phyloP scores from a whole-genome alignment of 2,113 vertebrate genomes.

The Eptatretus burgeri region DNA sequence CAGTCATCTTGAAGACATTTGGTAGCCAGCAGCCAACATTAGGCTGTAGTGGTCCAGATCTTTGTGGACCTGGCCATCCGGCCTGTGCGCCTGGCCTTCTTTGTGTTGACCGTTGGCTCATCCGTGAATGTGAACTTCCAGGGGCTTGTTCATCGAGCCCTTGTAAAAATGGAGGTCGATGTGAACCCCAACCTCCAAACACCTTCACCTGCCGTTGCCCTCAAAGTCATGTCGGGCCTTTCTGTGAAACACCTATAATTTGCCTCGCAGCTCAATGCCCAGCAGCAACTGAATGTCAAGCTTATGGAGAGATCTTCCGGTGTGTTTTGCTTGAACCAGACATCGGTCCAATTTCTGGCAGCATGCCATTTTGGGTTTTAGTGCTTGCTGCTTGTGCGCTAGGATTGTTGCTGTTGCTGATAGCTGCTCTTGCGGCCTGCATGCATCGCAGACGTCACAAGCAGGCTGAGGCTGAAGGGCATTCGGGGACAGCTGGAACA shows the following conservation, averaged over 20 bases:
- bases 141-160: constrained; percentile 52
- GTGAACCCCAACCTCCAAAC: constrained; percentile 21
- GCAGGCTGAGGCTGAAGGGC: too few species aligned
- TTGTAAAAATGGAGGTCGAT: constrained; percentile 62
- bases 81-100: constrained; percentile 38
- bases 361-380: too few species aligned
- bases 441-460: too few species aligned
- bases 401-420: too few species aligned
- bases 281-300: constrained; percentile 30
- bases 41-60: constrained; percentile 59
- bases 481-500: too few species aligned
- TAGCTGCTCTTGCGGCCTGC: too few species aligned
- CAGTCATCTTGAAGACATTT: constrained; percentile 18
- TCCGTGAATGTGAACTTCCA: constrained; percentile 50
- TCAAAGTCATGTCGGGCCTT: constrained; percentile 33
- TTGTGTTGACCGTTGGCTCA: constrained; percentile 73
- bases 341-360: too few species aligned
- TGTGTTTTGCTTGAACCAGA: too few species aligned
- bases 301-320: constrained; percentile 2
- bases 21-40: constrained; percentile 20
- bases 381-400: too few species aligned
- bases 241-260: constrained; percentile 41
- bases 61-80: constrained; percentile 54
- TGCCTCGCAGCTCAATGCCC: constrained; percentile 47
- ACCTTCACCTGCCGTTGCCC: constrained; percentile 56